Evolutionary conservation across 2,888 invertebrate species (phyloP).

Genomic region (Drosophila gaucha): DNA sequence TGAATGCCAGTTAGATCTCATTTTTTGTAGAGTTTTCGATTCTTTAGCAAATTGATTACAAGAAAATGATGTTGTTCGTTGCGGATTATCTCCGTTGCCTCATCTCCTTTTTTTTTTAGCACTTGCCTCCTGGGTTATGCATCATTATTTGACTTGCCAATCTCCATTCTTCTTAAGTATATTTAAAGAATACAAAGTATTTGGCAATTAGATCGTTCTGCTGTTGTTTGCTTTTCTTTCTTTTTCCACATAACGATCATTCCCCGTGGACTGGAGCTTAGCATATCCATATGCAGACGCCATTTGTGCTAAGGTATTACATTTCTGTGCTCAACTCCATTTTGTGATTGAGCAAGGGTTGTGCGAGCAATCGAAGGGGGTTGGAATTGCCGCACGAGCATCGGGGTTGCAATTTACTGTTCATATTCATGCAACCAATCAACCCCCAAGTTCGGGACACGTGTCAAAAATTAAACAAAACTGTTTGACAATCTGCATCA

Average conservation of each 20-base stretch:
- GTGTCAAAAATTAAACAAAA: slow-evolving; percentile 73
- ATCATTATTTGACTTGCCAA: slow-evolving; percentile 76
- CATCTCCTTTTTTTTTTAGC: slow-evolving; percentile 45
- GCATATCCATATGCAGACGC: slow-evolving; percentile 3
- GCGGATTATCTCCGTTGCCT: slow-evolving; percentile 60
- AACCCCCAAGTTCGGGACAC: slow-evolving; percentile 46
- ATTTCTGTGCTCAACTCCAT: slow-evolving; percentile 33
- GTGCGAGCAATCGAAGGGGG: slow-evolving; percentile 26
- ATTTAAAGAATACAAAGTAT: slow-evolving; percentile 4
- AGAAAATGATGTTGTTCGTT: slow-evolving; percentile 67
- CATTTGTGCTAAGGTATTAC: slow-evolving; percentile 23
- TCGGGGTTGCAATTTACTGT: slow-evolving; percentile 45
- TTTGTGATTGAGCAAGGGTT: slow-evolving; percentile 51
- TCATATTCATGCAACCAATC: slow-evolving; percentile 44
- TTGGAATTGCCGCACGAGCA: slow-evolving; percentile 44
- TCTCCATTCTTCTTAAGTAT: slow-evolving; percentile 13
- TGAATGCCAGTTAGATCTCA: slow-evolving; percentile 43
- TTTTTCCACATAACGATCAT: slow-evolving; percentile 32
- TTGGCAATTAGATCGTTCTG: slow-evolving; percentile 37
- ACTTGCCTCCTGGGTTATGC: slow-evolving; percentile 60
- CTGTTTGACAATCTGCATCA: slow-evolving; percentile 56
- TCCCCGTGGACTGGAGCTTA: slow-evolving; percentile 47
- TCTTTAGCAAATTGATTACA: slow-evolving; percentile 56
- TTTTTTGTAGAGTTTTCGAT: slow-evolving; percentile 28
- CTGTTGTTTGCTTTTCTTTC: slow-evolving; percentile 3